A percentile compares a stretch with the other conserved stretches of the same genome.
These are phyloP conservation scores for Anagyrus pseudococci DNA, from an alignment of 2,888 invertebrate species.

Conservation along the genomic window DNA sequence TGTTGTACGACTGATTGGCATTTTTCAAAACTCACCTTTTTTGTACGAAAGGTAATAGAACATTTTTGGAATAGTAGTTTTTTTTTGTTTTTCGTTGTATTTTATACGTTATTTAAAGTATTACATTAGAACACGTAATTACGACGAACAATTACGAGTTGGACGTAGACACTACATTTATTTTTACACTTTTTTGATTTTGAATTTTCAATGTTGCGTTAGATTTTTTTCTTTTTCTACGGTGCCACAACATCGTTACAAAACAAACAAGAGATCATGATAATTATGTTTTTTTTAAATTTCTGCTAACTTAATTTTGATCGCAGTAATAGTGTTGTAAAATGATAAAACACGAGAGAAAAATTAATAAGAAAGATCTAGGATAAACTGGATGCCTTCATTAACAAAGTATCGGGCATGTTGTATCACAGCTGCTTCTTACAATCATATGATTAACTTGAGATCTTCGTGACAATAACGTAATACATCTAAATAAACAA, in stretches of 20 bases:
- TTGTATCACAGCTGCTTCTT: too few relatives aligned
- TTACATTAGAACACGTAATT: slow-evolving; percentile 7
- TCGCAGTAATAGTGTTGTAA: too few relatives aligned
- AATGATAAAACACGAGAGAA: too few relatives aligned
- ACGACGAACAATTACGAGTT: neutral
- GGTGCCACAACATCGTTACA: slow-evolving; percentile 15
- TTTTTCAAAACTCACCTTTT: slow-evolving; percentile 56
- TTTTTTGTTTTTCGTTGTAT: slow-evolving; percentile 24
- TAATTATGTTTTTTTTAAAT: too few relatives aligned
- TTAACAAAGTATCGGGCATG: too few relatives aligned
- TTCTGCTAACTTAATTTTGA: neutral
- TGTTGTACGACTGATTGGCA: slow-evolving; percentile 52
- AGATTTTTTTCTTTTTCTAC: slow-evolving; percentile 6
- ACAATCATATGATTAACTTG: too few relatives aligned
- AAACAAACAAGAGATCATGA: too few relatives aligned
- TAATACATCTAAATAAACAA: too few relatives aligned
- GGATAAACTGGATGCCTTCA: too few relatives aligned
- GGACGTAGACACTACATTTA: too few relatives aligned
- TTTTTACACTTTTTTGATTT: slow-evolving; percentile 2
- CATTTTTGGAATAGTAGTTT: slow-evolving; percentile 4
- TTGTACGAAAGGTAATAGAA: slow-evolving; percentile 23
- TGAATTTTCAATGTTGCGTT: neutral
- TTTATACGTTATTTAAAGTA: neutral
- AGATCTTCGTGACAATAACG: too few relatives aligned
- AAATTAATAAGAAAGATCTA: too few relatives aligned